Percentiles rank a stretch among this genome's conserved stretches.
phyloP scores from a whole-genome alignment of 2,797 vertebrate genomes.

The Gymnothorax reevesii region DNA sequence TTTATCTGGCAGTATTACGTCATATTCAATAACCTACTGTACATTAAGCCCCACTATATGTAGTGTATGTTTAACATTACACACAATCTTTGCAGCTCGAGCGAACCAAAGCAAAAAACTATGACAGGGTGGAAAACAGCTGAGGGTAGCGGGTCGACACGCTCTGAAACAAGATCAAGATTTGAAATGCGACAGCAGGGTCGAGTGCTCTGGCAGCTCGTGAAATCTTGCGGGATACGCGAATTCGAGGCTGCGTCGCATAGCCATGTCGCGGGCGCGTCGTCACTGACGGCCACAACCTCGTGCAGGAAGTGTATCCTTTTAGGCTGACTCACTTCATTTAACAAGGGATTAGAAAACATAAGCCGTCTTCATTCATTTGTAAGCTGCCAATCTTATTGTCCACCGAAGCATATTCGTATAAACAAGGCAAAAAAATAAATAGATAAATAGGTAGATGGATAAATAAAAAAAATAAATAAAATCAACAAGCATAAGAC shows the following conservation, averaged over 20 bases:
- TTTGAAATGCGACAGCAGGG: neutral
- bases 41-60: neutral
- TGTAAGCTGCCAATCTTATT: conserved; percentile 1
- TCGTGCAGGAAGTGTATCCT: neutral
- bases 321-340: neutral
- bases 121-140: too few relatives aligned
- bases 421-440: neutral
- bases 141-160: too few relatives aligned
- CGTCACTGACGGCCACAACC: neutral
- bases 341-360: neutral
- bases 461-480: neutral
- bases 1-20: neutral
- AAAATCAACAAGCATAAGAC: neutral
- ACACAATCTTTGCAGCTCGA: too few relatives aligned
- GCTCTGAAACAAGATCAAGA: neutral
- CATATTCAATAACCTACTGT: neutral
- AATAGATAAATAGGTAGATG: neutral
- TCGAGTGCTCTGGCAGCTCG: neutral
- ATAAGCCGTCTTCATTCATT: neutral
- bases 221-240: neutral
- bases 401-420: neutral
- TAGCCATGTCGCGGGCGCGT: neutral
- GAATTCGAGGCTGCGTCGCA: neutral
- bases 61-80: too few relatives aligned
- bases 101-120: too few relatives aligned